Percentiles rank a stretch among this genome's conserved stretches.
These are phyloP conservation scores for Megaceryle alcyon DNA, from an alignment of 2,797 vertebrate species.

Conservation along the genomic window DNA sequence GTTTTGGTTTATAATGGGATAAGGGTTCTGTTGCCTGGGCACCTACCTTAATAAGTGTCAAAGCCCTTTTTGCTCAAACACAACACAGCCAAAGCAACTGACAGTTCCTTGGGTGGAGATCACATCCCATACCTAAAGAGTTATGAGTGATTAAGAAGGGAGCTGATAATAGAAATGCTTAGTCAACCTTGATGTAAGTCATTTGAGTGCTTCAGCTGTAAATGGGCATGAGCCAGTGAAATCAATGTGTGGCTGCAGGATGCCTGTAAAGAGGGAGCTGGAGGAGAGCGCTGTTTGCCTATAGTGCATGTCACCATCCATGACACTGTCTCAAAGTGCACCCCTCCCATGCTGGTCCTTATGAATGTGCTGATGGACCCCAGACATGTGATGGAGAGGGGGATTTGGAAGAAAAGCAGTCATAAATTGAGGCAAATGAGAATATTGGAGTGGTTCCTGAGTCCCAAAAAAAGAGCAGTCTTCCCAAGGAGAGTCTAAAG, in stretches of 20 bases:
- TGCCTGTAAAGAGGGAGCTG: background rate
- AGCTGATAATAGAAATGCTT: background rate
- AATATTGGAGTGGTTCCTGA: background rate
- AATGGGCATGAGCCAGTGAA: background rate
- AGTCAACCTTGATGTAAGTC: background rate
- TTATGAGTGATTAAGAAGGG: background rate
- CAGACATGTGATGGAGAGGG: fast-evolving
- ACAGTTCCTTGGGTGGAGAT: background rate
- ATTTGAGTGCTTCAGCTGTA: background rate
- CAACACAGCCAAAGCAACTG: background rate
- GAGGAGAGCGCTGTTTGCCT: background rate
- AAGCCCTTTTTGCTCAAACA: background rate
- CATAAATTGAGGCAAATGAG: background rate
- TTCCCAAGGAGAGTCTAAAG: background rate
- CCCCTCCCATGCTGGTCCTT: background rate
- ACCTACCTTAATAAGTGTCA: background rate
- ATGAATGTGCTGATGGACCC: background rate
- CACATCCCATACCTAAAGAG: background rate
- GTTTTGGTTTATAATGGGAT: background rate
- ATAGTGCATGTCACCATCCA: background rate
- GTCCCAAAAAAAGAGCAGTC: background rate
- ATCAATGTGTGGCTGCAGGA: background rate
- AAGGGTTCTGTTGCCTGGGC: background rate
- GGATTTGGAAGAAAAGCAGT: background rate
- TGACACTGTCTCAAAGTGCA: background rate